These are phyloP conservation scores for Pelvicachromis taeniatus DNA, from an alignment of 2,113 vertebrate genomes.

Conservation along the genomic window DNA sequence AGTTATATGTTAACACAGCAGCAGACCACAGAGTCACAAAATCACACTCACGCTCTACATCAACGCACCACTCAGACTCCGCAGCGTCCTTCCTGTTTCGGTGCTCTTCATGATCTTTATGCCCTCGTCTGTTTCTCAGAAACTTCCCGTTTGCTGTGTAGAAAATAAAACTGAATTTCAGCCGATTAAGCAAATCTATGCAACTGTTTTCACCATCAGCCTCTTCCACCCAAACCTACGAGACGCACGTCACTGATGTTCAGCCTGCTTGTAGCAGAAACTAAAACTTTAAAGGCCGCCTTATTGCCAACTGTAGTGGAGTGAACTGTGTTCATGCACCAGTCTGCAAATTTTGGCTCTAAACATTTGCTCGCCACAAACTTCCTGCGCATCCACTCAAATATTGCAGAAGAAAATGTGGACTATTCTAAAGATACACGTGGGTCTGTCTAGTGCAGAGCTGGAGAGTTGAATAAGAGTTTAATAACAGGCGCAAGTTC, in stretches of 20 bases:
- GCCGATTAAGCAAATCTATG: fast-evolving
- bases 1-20: not conserved
- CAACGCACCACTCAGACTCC: not conserved
- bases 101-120: not conserved
- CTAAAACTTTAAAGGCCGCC: not conserved
- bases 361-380: not conserved
- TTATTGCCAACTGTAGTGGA: not conserved
- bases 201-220: not conserved
- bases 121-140: not conserved
- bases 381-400: not conserved
- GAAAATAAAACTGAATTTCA: not conserved
- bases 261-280: not conserved
- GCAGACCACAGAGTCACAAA: not conserved
- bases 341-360: not conserved
- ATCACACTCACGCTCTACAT: not conserved
- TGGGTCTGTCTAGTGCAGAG: not conserved
- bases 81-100: constrained; percentile 20
- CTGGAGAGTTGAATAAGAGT: not conserved
- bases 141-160: not conserved
- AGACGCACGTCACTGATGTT: not conserved
- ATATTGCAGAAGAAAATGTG: not conserved
- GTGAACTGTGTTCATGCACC: not conserved
- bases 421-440: not conserved
- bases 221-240: not conserved
- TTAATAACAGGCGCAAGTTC: not conserved